A percentile compares a stretch with the other conserved stretches of the same genome.
Evolutionary conservation across 1,140 invertebrate genomes (phyloP).

Genomic region (Bombus sylvicola): DNA sequence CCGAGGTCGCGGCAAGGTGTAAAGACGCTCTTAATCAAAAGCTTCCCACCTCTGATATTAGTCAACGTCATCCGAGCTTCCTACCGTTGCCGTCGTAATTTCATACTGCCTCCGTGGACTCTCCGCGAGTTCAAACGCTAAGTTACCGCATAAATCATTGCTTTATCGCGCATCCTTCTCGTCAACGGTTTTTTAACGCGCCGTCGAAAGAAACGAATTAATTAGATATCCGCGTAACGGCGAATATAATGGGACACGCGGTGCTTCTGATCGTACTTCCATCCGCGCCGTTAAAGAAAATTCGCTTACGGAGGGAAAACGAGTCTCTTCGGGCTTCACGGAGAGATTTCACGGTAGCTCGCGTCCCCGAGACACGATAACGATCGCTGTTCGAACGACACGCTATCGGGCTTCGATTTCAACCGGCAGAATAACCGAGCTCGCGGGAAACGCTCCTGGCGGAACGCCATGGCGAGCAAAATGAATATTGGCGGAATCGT

Average conservation of each 20-base stretch:
- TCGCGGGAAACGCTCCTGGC: not conserved
- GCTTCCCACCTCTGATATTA: constrained; percentile 47
- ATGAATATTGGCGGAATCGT: not conserved
- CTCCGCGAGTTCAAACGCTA: constrained; percentile 11
- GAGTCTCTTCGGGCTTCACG: too few relatives aligned
- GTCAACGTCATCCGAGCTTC: constrained; percentile 47
- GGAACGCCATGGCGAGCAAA: not conserved
- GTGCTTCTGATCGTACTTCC: too few relatives aligned
- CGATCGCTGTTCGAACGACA: too few relatives aligned
- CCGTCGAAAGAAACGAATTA: constrained; percentile 34
- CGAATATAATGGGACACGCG: too few relatives aligned
- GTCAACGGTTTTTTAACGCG: constrained; percentile 26
- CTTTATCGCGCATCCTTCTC: constrained; percentile 40
- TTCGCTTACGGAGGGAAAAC: too few relatives aligned
- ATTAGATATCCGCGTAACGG: constrained; percentile 10
- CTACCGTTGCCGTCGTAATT: constrained; percentile 46
- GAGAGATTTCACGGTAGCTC: too few relatives aligned
- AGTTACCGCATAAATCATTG: constrained; percentile 46
- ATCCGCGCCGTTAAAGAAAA: too few relatives aligned
- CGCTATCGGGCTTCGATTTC: not conserved
- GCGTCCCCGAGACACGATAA: too few relatives aligned
- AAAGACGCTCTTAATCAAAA: constrained; percentile 54
- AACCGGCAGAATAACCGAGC: not conserved
- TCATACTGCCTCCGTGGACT: constrained; percentile 35
- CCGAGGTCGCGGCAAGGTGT: constrained; percentile 34